Conservation (phyloP, 92 coral and sea anemone species). For the Epizoanthus stellaris region DNA sequence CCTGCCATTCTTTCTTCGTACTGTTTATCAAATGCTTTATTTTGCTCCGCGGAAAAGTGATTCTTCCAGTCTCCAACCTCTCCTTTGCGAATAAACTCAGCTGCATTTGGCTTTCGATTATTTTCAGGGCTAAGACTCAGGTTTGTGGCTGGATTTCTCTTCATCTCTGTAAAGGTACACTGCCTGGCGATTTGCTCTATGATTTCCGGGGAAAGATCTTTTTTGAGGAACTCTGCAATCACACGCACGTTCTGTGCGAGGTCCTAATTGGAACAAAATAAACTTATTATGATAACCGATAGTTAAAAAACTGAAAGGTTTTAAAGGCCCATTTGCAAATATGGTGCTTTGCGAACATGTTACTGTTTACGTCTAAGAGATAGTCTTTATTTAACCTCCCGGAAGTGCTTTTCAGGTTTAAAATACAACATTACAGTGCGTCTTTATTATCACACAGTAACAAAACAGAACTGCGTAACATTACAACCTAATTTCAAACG, state of each 20-base stretch:
- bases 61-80: constrained; percentile 46
- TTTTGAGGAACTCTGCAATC: constrained; percentile 40
- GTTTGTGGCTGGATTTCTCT: constrained; percentile 21
- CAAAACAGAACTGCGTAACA: no score
- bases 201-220: constrained; percentile 28
- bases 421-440: no score
- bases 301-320: no score
- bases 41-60: constrained; percentile 33
- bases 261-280: constrained; percentile 11
- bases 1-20: constrained; percentile 18
- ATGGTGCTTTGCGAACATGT: no score
- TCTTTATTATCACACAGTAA: no score
- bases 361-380: no score
- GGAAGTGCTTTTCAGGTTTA: no score
- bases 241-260: constrained; percentile 35
- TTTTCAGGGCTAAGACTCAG: not conserved
- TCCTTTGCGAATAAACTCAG: constrained; percentile 41
- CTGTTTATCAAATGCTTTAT: constrained; percentile 35
- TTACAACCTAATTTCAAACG: no score
- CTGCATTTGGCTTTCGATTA: not conserved
- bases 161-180: constrained; percentile 55
- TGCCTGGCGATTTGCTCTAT: constrained; percentile 42
- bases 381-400: no score
- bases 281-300: not conserved
- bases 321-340: no score